phyloP scores from a whole-genome alignment of 2,797 vertebrate genomes.

The Aplochiton taeniatus region DNA sequence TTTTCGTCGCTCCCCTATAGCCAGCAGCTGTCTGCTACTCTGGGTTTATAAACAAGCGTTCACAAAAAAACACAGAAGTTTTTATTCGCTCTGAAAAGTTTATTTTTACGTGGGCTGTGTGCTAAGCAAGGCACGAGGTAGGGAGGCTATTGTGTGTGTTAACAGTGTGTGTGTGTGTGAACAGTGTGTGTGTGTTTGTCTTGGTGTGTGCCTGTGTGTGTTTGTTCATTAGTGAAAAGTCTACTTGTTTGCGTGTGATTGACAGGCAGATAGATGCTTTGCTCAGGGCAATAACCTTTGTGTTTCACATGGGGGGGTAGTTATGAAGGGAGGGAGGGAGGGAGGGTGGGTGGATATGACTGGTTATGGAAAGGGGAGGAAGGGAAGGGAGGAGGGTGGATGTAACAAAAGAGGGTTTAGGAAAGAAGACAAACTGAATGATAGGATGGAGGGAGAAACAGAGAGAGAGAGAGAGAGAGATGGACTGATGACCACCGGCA shows the following conservation, averaged over 20 bases:
- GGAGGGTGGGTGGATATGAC: background rate
- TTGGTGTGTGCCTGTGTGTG: constrained; percentile 33
- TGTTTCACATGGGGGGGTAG: background rate
- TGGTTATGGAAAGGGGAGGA: background rate
- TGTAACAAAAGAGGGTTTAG: background rate
- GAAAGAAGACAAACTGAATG: too few species aligned
- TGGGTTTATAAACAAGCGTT: background rate
- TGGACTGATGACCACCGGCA: too few species aligned
- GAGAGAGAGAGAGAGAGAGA: too few species aligned
- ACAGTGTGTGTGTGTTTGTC: too few species aligned
- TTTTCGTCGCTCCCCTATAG: background rate
- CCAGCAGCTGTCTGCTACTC: background rate
- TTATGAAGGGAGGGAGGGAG: background rate
- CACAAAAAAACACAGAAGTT: background rate
- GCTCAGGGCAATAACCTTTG: constrained; percentile 43
- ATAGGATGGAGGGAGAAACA: too few species aligned
- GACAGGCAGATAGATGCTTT: constrained; percentile 51
- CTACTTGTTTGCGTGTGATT: constrained; percentile 39
- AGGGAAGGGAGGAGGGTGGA: background rate
- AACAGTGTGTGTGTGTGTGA: too few species aligned
- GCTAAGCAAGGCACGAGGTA: too few species aligned
- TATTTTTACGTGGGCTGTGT: background rate
- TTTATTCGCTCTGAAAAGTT: background rate
- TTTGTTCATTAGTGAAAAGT: constrained; percentile 4
- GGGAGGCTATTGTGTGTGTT: too few species aligned